Evolutionary conservation across 2,888 invertebrate species (phyloP).

Genomic region (Hybos culiciformis): DNA sequence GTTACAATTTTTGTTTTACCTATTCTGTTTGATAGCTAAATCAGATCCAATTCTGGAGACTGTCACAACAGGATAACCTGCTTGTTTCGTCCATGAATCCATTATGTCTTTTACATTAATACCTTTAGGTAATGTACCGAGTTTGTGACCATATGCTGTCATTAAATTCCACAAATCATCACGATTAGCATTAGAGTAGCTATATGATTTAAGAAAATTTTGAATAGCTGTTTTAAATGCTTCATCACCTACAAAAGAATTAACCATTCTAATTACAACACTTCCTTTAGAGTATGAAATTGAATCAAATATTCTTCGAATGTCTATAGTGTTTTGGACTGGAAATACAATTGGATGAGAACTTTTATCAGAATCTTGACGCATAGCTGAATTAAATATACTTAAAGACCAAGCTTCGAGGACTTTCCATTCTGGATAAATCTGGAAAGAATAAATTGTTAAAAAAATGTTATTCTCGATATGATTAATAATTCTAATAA

Average conservation of each 20-base stretch:
- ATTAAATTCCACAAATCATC: constrained; percentile 53
- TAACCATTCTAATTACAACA: constrained; percentile 57
- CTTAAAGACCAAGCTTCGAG: constrained; percentile 41
- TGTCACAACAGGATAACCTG: constrained; percentile 53
- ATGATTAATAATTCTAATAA: too few relatives aligned
- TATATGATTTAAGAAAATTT: constrained; percentile 38
- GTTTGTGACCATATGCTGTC: constrained; percentile 41
- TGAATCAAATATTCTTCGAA: constrained; percentile 52
- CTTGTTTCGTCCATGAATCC: constrained; percentile 53
- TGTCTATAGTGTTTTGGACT: constrained; percentile 46
- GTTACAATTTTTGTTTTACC: constrained; percentile 10
- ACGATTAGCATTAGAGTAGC: constrained; percentile 46
- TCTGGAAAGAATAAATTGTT: constrained; percentile 27
- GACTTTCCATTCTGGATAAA: constrained; percentile 45
- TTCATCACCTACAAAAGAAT: constrained; percentile 50
- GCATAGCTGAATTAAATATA: constrained; percentile 44
- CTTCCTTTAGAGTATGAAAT: constrained; percentile 65
- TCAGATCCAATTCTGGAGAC: constrained; percentile 35
- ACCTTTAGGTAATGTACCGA: constrained; percentile 29
- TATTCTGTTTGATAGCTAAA: constrained; percentile 27
- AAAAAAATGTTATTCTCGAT: too few relatives aligned
- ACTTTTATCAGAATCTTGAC: constrained; percentile 44
- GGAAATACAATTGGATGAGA: constrained; percentile 52
- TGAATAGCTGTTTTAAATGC: constrained; percentile 42
- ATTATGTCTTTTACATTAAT: constrained; percentile 45